phyloP scores from a whole-genome alignment of 2,113 vertebrate genomes.

The Amphilophus citrinellus region DNA sequence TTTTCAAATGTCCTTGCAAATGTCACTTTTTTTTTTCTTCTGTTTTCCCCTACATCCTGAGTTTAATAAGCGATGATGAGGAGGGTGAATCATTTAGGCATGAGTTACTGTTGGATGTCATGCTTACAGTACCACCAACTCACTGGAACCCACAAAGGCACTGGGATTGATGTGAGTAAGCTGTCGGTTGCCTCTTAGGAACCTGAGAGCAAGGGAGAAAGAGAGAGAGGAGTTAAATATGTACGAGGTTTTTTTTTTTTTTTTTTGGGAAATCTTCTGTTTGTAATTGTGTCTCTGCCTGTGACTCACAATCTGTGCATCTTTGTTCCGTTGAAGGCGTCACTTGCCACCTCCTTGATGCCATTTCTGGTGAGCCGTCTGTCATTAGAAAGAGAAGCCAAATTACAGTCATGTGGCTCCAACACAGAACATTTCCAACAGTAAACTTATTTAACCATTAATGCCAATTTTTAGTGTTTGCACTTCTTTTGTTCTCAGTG shows the following conservation, averaged over 20 bases:
- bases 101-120: constrained; percentile 58
- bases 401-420: constrained; percentile 48
- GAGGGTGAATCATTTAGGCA: constrained; percentile 48
- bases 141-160: constrained; percentile 91
- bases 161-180: constrained; percentile 87
- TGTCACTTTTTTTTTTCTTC: background rate
- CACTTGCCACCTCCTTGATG: constrained; percentile 89
- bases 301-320: constrained; percentile 90
- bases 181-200: constrained; percentile 89
- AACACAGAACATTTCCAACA: constrained; percentile 35
- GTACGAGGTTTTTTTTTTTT: background rate
- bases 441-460: constrained; percentile 18
- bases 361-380: constrained; percentile 94
- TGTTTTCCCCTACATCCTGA: constrained; percentile 31
- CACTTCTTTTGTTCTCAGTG: constrained; percentile 37
- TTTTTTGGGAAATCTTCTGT: background rate
- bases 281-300: constrained; percentile 41
- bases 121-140: constrained; percentile 93
- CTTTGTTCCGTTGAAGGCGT: constrained; percentile 94
- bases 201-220: constrained; percentile 73
- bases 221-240: constrained; percentile 1
- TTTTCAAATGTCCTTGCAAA: background rate
- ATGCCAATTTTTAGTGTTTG: constrained; percentile 41
- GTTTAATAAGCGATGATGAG: constrained; percentile 37
- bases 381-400: constrained; percentile 70